Evolutionary conservation across 2,113 vertebrate genomes (phyloP).

Genomic region (Bucco capensis): DNA sequence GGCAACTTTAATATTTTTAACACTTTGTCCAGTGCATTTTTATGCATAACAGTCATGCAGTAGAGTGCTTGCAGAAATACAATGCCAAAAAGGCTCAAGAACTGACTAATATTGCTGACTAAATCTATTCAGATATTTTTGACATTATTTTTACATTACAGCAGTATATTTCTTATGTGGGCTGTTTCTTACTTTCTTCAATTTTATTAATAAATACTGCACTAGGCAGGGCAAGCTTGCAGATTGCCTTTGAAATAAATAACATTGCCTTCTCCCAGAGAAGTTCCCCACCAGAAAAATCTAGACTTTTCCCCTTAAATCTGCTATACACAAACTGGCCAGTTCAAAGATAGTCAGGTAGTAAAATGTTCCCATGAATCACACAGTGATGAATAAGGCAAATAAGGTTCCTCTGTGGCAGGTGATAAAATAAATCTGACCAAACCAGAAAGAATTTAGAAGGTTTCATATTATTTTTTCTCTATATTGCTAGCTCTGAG

Average conservation of each 20-base stretch:
- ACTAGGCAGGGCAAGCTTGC: not conserved
- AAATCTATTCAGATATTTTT: not conserved
- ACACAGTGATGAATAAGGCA: not conserved
- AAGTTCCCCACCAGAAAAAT: not conserved
- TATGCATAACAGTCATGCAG: not conserved
- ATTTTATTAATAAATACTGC: not conserved
- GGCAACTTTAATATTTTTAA: not conserved
- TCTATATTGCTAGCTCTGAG: not conserved
- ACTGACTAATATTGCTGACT: not conserved
- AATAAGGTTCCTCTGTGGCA: not conserved
- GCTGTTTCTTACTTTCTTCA: not conserved
- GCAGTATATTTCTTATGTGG: not conserved
- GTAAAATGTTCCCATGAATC: not conserved
- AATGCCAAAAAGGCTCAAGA: not conserved
- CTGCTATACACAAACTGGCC: not conserved
- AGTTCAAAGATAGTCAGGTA: not conserved
- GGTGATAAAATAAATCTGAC: not conserved
- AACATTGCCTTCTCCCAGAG: not conserved
- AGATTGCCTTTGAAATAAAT: not conserved
- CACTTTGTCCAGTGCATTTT: not conserved
- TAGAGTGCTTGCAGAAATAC: not conserved
- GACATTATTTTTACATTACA: not conserved
- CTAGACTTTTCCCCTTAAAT: not conserved
- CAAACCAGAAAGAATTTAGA: not conserved
- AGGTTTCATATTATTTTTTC: not conserved